These are phyloP conservation scores for Danio kyathit DNA, from an alignment of 2,797 vertebrate species.

Conservation along the genomic window DNA sequence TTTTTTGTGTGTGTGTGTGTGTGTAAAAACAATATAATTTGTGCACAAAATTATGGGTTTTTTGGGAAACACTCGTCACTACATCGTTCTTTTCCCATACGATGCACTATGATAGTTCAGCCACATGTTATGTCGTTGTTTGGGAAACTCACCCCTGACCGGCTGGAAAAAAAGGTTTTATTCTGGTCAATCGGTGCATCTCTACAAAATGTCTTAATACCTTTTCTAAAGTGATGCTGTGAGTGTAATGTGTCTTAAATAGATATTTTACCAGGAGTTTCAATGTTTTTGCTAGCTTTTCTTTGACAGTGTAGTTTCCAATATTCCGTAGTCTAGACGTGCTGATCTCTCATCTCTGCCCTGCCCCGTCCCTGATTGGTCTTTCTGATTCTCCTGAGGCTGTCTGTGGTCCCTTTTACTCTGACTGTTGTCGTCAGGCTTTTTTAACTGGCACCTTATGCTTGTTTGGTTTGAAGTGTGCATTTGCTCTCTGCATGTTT, in stretches of 20 bases:
- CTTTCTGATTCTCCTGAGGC: not conserved
- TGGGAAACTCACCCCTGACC: no score
- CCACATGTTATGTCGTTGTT: no score
- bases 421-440: conserved; percentile 61
- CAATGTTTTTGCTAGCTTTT: not conserved
- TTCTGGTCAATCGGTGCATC: no score
- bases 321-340: not conserved
- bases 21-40: no score
- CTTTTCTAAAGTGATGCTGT: not conserved
- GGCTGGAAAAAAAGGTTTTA: no score
- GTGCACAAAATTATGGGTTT: no score
- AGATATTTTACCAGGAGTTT: not conserved
- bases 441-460: conserved; percentile 3
- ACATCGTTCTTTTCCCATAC: no score
- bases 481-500: conserved; percentile 50
- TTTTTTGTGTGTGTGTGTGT: no score
- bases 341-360: not conserved
- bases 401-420: conserved; percentile 57
- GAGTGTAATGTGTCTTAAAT: not conserved
- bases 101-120: no score
- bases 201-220: no score
- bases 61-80: no score
- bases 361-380: not conserved
- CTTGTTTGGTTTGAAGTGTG: conserved; percentile 40
- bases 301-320: not conserved